Evolutionary conservation across 2,113 vertebrate species (phyloP).

Genomic region (Leucoraja erinaceus): DNA sequence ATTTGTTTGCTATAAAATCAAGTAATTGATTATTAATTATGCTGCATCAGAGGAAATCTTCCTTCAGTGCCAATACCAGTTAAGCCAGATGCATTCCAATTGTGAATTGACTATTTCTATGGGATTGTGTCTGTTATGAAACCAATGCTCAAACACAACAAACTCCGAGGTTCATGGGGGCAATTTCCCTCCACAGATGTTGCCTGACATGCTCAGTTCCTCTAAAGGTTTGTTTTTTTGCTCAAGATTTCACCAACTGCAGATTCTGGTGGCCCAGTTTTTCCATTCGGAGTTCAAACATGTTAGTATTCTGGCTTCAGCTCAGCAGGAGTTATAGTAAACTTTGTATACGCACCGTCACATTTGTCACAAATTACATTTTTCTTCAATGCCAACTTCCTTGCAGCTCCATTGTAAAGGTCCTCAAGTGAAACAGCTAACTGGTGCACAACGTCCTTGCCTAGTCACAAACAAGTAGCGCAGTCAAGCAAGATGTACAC

Average conservation of each 20-base stretch:
- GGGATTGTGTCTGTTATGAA: not conserved
- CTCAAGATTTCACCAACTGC: too few species aligned
- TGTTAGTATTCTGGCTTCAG: not conserved
- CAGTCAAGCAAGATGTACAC: not conserved
- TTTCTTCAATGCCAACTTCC: constrained; percentile 91
- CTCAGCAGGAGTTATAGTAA: not conserved
- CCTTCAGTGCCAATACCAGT: not conserved
- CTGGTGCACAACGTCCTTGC: constrained; percentile 91
- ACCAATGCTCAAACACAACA: too few species aligned
- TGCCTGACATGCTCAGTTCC: too few species aligned
- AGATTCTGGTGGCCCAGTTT: not conserved
- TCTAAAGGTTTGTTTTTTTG: too few species aligned
- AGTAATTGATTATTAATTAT: not conserved
- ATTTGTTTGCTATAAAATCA: too few species aligned
- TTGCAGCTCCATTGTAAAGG: constrained; percentile 80
- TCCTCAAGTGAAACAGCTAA: constrained; percentile 84
- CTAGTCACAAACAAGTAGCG: constrained; percentile 49
- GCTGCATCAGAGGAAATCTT: not conserved
- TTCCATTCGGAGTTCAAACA: not conserved
- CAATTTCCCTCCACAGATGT: too few species aligned
- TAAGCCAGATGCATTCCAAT: not conserved
- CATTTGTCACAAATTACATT: constrained; percentile 92
- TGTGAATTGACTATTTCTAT: not conserved
- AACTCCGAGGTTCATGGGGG: too few species aligned
- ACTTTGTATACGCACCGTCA: constrained; percentile 66